phyloP scores from a whole-genome alignment of 2,888 invertebrate species.

The Rhimphoctona megacephalus region DNA sequence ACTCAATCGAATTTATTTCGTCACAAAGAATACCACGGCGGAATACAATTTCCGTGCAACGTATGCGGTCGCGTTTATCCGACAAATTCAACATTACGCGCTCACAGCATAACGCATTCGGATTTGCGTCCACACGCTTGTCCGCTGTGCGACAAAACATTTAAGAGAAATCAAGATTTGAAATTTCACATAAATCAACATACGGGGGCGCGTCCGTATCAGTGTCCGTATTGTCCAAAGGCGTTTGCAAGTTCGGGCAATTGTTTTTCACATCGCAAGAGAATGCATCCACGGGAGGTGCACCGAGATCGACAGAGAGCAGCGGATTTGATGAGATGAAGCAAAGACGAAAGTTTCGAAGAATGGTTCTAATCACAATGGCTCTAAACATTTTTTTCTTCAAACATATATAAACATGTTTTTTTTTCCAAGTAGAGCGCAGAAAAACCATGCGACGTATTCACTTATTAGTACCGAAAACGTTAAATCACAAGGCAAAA shows the following conservation, averaged over 20 bases:
- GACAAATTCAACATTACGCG: slow-evolving; percentile 88
- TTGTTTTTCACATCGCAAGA: slow-evolving; percentile 90
- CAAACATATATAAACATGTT: background rate
- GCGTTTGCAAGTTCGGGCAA: slow-evolving; percentile 91
- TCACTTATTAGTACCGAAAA: slow-evolving; percentile 9
- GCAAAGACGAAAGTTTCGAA: slow-evolving; percentile 68
- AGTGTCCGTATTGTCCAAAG: slow-evolving; percentile 91
- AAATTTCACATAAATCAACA: slow-evolving; percentile 92
- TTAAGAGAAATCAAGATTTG: slow-evolving; percentile 91
- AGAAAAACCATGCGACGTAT: background rate
- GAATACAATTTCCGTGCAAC: slow-evolving; percentile 87
- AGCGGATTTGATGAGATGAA: slow-evolving; percentile 87
- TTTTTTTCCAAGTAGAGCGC: slow-evolving; percentile 6
- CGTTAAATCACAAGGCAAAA: slow-evolving; percentile 1
- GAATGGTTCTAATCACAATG: slow-evolving; percentile 69
- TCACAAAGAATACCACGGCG: slow-evolving; percentile 88
- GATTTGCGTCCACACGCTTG: slow-evolving; percentile 89
- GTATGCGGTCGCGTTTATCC: slow-evolving; percentile 90
- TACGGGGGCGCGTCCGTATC: slow-evolving; percentile 90
- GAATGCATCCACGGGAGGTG: slow-evolving; percentile 89
- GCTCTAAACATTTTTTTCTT: background rate
- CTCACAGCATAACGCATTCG: slow-evolving; percentile 90
- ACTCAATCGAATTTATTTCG: slow-evolving; percentile 88
- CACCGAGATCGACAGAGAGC: slow-evolving; percentile 86
- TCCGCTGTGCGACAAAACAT: slow-evolving; percentile 89